A percentile compares a stretch with the other conserved stretches of the same genome.
These are phyloP conservation scores for Metopolophium dirhodum DNA, from an alignment of 1,140 invertebrate species.

Conservation along the genomic window DNA sequence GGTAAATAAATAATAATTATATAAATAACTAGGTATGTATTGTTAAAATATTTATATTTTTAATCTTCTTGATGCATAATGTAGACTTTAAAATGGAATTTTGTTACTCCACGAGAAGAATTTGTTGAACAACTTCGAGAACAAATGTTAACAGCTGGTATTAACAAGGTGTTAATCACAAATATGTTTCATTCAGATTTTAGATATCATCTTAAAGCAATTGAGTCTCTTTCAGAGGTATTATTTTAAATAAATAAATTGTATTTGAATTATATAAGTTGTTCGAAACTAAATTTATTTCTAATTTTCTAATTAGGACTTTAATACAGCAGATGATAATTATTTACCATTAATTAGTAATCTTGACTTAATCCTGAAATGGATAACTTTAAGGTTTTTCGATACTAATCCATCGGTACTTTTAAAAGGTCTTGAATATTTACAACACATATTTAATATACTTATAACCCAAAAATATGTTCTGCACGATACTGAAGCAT, in stretches of 20 bases:
- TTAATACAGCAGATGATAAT: constrained; percentile 69
- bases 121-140: constrained; percentile 91
- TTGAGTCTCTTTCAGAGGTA: constrained; percentile 85
- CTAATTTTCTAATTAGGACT: not conserved
- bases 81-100: constrained; percentile 92
- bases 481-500: constrained; percentile 88
- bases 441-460: constrained; percentile 81
- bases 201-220: constrained; percentile 94
- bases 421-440: constrained; percentile 91
- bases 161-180: constrained; percentile 84
- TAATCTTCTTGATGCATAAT: constrained; percentile 42
- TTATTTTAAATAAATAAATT: constrained; percentile 17
- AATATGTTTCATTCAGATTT: constrained; percentile 97
- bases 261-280: not conserved
- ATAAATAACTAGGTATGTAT: not conserved
- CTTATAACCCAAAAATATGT: constrained; percentile 82
- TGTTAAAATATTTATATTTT: not conserved
- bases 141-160: constrained; percentile 86
- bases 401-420: constrained; percentile 98
- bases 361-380: constrained; percentile 94
- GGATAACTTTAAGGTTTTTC: constrained; percentile 95
- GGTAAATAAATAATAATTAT: not conserved
- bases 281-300: not conserved
- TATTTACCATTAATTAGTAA: constrained; percentile 84
- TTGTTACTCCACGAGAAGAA: constrained; percentile 88